These are phyloP conservation scores for Lutjanus campechanus DNA, from an alignment of 2,797 vertebrate species.

Conservation along the genomic window DNA sequence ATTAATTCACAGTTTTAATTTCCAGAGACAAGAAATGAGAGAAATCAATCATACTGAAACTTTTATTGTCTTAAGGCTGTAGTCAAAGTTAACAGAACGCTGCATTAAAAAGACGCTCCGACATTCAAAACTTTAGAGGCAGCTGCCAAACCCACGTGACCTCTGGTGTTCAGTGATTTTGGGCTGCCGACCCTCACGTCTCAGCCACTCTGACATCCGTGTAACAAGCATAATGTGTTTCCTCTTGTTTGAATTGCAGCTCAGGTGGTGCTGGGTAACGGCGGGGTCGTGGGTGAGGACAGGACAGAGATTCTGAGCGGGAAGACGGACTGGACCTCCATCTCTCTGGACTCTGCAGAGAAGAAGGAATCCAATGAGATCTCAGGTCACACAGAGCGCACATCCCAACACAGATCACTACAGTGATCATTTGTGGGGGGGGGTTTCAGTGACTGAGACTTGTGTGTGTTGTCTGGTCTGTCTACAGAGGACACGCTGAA, in stretches of 20 bases:
- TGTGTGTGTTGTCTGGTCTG: background rate
- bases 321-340: conserved; percentile 90
- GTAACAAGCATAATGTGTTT: background rate
- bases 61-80: background rate
- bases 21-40: background rate
- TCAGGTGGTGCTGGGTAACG: conserved; percentile 85
- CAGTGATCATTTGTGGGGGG: no score
- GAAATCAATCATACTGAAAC: background rate
- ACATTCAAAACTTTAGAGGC: background rate
- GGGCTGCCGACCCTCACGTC: background rate
- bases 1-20: background rate
- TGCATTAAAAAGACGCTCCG: background rate
- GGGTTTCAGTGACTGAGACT: background rate
- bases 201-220: no score
- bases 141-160: no score
- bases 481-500: conserved; percentile 94
- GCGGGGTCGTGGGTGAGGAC: conserved; percentile 88
- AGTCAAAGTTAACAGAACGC: background rate
- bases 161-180: no score
- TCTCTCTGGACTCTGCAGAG: conserved; percentile 87
- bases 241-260: conserved; percentile 57
- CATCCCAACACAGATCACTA: background rate
- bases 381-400: conserved; percentile 74
- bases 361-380: conserved; percentile 93
- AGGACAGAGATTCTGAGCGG: conserved; percentile 82